Percentiles rank a stretch among this genome's conserved stretches.
Evolutionary conservation across 2,888 invertebrate species (phyloP).

Genomic region (Zygothrica quintamaculata): DNA sequence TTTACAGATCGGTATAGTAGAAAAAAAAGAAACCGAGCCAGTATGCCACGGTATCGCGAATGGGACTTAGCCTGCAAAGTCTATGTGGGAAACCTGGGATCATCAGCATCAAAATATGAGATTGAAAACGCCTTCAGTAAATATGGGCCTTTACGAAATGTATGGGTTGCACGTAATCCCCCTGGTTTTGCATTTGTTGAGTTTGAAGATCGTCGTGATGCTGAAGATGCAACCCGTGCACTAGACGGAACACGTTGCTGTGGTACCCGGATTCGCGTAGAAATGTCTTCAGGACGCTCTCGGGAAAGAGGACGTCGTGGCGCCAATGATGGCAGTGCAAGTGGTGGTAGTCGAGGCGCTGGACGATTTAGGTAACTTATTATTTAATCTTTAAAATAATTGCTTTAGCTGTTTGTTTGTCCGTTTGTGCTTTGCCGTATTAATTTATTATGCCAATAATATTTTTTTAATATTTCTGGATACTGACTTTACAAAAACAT

Average conservation of each 20-base stretch:
- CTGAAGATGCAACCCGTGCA: constrained; percentile 92
- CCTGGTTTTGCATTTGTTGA: constrained; percentile 95
- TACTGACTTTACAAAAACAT: too few species aligned
- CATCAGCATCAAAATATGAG: constrained; percentile 93
- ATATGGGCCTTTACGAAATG: constrained; percentile 93
- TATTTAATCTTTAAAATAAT: neutral
- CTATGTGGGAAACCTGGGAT: constrained; percentile 94
- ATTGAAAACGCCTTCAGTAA: constrained; percentile 93
- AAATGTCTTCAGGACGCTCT: constrained; percentile 95
- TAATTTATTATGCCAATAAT: too few species aligned
- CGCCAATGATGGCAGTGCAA: constrained; percentile 70
- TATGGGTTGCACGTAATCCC: constrained; percentile 95
- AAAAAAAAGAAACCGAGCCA: constrained; percentile 6
- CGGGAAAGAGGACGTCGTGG: constrained; percentile 88
- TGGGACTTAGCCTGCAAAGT: constrained; percentile 94
- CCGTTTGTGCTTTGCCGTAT: too few species aligned
- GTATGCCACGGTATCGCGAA: constrained; percentile 86
- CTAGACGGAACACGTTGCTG: constrained; percentile 93
- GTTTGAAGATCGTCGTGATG: constrained; percentile 93
- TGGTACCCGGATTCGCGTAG: constrained; percentile 94
- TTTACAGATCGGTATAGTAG: too few species aligned
- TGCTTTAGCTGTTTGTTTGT: too few species aligned
- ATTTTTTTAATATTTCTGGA: neutral
- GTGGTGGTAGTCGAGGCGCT: constrained; percentile 60
- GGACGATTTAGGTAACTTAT: constrained; percentile 74